These are phyloP conservation scores for Papilio protenor DNA, from an alignment of 2,888 invertebrate species.

Conservation along the genomic window DNA sequence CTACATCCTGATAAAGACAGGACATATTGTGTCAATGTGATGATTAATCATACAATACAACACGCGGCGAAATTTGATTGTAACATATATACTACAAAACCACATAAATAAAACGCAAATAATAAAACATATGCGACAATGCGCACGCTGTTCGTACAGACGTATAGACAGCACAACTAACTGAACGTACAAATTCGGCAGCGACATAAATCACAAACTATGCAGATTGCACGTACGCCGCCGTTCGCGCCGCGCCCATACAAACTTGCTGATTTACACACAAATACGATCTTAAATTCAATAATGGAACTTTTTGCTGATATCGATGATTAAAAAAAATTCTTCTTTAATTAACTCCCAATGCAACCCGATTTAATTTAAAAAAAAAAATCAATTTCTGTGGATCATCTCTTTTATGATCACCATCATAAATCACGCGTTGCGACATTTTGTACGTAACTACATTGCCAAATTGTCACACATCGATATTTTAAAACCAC, in stretches of 20 bases:
- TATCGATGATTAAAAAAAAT: background rate
- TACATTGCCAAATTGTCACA: background rate
- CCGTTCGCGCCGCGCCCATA: constrained; percentile 41
- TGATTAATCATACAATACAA: background rate
- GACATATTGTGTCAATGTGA: background rate
- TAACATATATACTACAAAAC: background rate
- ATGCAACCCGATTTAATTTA: background rate
- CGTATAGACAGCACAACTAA: constrained; percentile 41
- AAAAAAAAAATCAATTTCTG: background rate
- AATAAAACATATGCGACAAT: constrained; percentile 6
- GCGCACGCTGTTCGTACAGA: constrained; percentile 43
- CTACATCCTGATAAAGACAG: background rate
- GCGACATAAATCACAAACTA: constrained; percentile 62
- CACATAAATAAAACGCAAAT: too few relatives aligned
- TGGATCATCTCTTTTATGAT: background rate
- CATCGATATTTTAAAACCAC: background rate
- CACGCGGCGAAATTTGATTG: background rate
- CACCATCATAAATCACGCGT: background rate
- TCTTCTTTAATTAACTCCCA: background rate
- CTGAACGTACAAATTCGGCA: constrained; percentile 36
- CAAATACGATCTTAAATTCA: constrained; percentile 55
- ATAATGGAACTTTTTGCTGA: constrained; percentile 44
- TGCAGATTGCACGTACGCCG: constrained; percentile 59
- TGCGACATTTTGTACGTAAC: background rate
- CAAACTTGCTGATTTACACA: constrained; percentile 56